Conservation (phyloP, 2,888 invertebrate genomes). For the Orthosia cruda region DNA sequence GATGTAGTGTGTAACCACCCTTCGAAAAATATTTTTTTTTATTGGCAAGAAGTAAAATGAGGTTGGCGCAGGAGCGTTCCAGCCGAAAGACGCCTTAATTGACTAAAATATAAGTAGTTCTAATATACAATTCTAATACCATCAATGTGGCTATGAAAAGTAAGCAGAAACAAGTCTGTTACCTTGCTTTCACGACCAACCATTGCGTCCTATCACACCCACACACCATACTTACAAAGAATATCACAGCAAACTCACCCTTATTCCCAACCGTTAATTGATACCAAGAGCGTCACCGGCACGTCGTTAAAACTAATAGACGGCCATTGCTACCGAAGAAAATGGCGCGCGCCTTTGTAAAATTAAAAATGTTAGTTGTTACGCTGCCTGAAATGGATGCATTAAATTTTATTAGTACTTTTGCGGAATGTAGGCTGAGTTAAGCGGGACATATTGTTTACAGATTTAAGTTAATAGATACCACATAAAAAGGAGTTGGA, state of each 20-base stretch:
- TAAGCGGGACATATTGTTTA: conserved; percentile 26
- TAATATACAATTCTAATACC: not conserved
- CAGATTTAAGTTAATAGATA: not conserved
- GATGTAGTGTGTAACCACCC: too few species aligned
- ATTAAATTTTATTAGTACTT: not conserved
- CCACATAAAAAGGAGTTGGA: not conserved
- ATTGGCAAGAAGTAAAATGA: too few species aligned
- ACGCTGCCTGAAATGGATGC: conserved; percentile 38
- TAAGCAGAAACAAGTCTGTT: not conserved
- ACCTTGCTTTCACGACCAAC: not conserved
- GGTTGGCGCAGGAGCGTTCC: too few species aligned
- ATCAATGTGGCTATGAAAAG: not conserved
- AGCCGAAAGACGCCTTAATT: not conserved
- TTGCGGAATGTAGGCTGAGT: conserved; percentile 17
- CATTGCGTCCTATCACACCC: not conserved
- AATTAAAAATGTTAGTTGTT: conserved; percentile 59
- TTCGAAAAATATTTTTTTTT: too few species aligned
- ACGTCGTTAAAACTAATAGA: conserved; percentile 63
- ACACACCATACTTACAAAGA: conserved; percentile 3
- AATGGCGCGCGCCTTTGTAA: conserved; percentile 49
- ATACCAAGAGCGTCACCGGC: conserved; percentile 55
- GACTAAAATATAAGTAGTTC: not conserved
- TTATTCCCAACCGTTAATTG: conserved; percentile 56
- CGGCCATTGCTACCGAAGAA: conserved; percentile 37
- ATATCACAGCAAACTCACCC: conserved; percentile 20